These are phyloP conservation scores for Pammene aurita DNA, from an alignment of 2,888 invertebrate genomes.

Conservation along the genomic window DNA sequence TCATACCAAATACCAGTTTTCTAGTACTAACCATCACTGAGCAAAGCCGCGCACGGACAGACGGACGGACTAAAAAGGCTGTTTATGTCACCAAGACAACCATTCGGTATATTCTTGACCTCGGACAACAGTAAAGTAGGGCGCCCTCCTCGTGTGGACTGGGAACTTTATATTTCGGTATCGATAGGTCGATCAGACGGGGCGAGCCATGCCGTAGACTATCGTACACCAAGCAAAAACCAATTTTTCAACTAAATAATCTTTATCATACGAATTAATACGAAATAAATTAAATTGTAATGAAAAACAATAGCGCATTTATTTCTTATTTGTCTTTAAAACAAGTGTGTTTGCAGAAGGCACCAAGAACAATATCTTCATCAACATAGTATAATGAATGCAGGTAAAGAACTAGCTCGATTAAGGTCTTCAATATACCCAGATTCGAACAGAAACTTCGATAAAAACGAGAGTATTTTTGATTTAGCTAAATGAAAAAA, in stretches of 20 bases:
- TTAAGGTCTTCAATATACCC: not conserved
- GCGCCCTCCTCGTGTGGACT: constrained; percentile 9
- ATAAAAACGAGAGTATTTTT: too few relatives aligned
- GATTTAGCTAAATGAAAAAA: too few relatives aligned
- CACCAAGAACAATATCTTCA: constrained; percentile 14
- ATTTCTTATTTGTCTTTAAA: not conserved
- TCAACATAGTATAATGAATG: not conserved
- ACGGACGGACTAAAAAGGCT: not conserved
- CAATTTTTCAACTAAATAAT: not conserved
- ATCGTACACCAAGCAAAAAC: not conserved
- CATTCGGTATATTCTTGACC: constrained; percentile 46
- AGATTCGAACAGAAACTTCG: too few relatives aligned
- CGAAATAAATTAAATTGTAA: too few relatives aligned
- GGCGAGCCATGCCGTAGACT: constrained; percentile 22
- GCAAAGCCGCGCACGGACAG: too few relatives aligned
- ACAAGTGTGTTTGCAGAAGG: constrained; percentile 16
- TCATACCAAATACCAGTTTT: too few relatives aligned
- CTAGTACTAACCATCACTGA: too few relatives aligned
- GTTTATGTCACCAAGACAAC: constrained; percentile 50
- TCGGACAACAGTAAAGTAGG: constrained; percentile 41
- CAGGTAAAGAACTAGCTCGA: constrained; percentile 7
- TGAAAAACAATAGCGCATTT: not conserved
- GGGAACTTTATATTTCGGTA: constrained; percentile 2
- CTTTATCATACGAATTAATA: too few relatives aligned
- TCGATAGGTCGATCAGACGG: constrained; percentile 33